Percentiles rank a stretch among this genome's conserved stretches.
Conservation (phyloP, 2,113 vertebrate genomes). For the Suricata suricatta region DNA sequence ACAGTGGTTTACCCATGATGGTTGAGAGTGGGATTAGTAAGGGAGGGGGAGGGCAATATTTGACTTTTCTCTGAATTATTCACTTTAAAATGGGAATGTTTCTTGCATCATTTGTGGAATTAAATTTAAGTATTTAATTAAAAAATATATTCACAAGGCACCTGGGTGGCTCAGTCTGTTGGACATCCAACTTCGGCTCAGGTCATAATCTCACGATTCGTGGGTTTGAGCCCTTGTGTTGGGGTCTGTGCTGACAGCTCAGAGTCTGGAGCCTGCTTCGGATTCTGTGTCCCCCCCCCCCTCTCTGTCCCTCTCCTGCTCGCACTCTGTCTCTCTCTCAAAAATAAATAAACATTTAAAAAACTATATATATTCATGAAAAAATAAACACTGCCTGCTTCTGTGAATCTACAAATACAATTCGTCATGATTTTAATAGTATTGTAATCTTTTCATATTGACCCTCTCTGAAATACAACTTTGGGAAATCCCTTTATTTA, state of each 20-base stretch:
- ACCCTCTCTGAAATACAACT: neutral
- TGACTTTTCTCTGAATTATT: conserved; percentile 24
- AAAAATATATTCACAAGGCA: neutral
- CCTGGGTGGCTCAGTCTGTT: no score
- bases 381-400: neutral
- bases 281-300: no score
- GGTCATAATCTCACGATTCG: no score
- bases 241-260: no score
- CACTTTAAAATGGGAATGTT: conserved; percentile 29
- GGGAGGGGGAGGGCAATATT: neutral
- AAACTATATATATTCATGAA: neutral
- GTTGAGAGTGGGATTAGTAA: neutral
- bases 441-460: neutral
- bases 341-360: neutral
- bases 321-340: no score
- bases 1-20: neutral
- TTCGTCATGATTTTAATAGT: neutral
- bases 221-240: no score
- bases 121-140: conserved; percentile 27
- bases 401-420: neutral
- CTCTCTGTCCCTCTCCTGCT: no score
- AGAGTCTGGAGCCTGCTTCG: no score
- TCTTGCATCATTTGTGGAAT: conserved; percentile 31
- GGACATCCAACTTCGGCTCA: no score
- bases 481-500: neutral